These are phyloP conservation scores for Rotaria magnacalcarata DNA, from an alignment of 2,888 invertebrate species.

Conservation along the genomic window DNA sequence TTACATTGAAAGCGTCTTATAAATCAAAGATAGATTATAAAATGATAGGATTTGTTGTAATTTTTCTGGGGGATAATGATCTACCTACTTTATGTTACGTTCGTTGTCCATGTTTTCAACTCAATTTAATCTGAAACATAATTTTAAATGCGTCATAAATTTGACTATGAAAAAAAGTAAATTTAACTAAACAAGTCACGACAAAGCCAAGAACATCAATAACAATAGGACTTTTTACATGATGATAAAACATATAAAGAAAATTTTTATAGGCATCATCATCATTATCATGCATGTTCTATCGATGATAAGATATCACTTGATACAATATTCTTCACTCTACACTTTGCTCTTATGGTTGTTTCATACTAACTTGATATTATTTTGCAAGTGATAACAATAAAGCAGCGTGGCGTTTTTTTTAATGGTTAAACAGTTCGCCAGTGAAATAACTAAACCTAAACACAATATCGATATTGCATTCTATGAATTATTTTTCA, in stretches of 20 bases:
- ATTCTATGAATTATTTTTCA: too few relatives aligned
- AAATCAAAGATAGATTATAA: too few relatives aligned
- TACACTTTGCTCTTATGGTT: neutral
- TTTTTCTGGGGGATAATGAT: neutral
- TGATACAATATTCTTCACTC: neutral
- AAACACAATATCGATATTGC: too few relatives aligned
- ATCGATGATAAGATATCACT: conserved; percentile 8
- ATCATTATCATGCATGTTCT: conserved; percentile 8
- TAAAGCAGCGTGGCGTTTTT: neutral
- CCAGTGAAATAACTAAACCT: too few relatives aligned
- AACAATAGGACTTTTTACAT: neutral
- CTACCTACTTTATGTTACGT: neutral
- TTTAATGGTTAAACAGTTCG: too few relatives aligned
- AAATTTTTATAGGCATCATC: neutral
- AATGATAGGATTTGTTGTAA: neutral
- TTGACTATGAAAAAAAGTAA: neutral
- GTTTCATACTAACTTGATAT: neutral
- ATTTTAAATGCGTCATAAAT: neutral
- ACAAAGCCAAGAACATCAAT: neutral
- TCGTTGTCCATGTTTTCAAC: neutral
- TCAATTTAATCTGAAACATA: neutral
- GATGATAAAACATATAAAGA: neutral
- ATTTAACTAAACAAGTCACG: neutral
- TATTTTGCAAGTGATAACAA: neutral
- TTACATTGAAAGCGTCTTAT: too few relatives aligned